phyloP scores from a whole-genome alignment of 1,140 invertebrate species.

The Pogonus chalceus region DNA sequence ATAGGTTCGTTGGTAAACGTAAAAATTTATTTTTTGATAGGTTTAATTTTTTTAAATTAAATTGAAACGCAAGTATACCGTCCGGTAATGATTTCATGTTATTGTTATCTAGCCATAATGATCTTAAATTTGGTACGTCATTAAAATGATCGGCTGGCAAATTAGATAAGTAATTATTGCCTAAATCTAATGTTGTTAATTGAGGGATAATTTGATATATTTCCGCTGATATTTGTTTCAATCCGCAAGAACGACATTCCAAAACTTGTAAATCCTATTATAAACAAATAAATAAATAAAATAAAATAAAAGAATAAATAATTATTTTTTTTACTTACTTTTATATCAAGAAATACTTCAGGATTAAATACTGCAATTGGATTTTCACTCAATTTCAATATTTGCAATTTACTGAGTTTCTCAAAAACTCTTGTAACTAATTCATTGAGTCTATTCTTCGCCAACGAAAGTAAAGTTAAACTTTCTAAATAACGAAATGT shows the following conservation, averaged over 20 bases:
- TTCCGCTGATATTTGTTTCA: conserved; percentile 60
- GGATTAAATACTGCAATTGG: conserved; percentile 56
- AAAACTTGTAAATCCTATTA: conserved; percentile 56
- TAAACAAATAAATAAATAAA: conserved; percentile 22
- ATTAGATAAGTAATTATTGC: conserved; percentile 63
- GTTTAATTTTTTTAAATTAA: conserved; percentile 42
- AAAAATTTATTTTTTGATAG: conserved; percentile 59
- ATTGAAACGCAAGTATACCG: conserved; percentile 52
- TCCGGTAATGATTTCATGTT: conserved; percentile 57
- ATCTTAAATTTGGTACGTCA: conserved; percentile 52
- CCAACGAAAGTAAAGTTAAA: conserved; percentile 54
- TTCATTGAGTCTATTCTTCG: conserved; percentile 57
- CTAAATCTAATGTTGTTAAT: conserved; percentile 59
- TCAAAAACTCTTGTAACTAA: conserved; percentile 58
- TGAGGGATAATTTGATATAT: conserved; percentile 57
- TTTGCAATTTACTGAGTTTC: conserved; percentile 52
- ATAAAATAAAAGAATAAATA: conserved; percentile 12
- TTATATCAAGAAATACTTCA: conserved; percentile 66
- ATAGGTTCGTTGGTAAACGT: conserved; percentile 51
- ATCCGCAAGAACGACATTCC: conserved; percentile 54
- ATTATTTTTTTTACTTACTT: conserved; percentile 33
- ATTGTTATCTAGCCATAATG: conserved; percentile 63
- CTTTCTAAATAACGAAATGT: conserved; percentile 60
- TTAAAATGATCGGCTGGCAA: conserved; percentile 58
- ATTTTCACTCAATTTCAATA: conserved; percentile 66